Evolutionary conservation across 2,797 vertebrate species (phyloP).

Genomic region (Tolypeutes matacus): DNA sequence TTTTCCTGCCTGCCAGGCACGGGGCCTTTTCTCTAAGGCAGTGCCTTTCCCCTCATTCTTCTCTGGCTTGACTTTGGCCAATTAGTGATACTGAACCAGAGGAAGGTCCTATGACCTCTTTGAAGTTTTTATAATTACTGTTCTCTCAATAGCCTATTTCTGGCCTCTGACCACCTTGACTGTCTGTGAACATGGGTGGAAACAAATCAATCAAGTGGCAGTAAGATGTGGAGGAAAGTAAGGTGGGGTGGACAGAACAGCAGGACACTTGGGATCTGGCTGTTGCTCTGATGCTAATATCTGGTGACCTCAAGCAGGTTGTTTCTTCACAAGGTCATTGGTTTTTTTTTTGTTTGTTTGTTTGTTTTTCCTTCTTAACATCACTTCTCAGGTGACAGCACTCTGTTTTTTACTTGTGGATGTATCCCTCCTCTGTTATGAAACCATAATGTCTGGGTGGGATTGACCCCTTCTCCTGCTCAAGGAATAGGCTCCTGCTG

Average conservation of each 20-base stretch:
- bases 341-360: not conserved
- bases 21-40: not conserved
- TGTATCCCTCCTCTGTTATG: not conserved
- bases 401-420: not conserved
- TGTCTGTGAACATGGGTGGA: not conserved
- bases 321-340: not conserved
- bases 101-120: not conserved
- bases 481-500: not conserved
- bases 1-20: not conserved
- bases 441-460: not conserved
- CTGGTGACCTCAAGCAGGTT: not conserved
- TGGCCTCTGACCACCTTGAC: not conserved
- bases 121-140: not conserved
- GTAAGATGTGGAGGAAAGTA: not conserved
- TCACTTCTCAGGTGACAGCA: not conserved
- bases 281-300: not conserved
- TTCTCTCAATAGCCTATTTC: not conserved
- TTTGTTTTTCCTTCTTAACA: not conserved
- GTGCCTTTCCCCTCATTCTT: not conserved
- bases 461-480: not conserved
- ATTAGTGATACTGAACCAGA: not conserved
- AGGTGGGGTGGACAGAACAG: not conserved
- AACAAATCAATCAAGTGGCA: not conserved
- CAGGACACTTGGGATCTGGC: not conserved
- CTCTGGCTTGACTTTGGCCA: not conserved